A percentile compares a stretch with the other conserved stretches of the same genome.
Evolutionary conservation across 1,140 invertebrate species (phyloP).

Genomic region (Trachymyrmex cornetzi): DNA sequence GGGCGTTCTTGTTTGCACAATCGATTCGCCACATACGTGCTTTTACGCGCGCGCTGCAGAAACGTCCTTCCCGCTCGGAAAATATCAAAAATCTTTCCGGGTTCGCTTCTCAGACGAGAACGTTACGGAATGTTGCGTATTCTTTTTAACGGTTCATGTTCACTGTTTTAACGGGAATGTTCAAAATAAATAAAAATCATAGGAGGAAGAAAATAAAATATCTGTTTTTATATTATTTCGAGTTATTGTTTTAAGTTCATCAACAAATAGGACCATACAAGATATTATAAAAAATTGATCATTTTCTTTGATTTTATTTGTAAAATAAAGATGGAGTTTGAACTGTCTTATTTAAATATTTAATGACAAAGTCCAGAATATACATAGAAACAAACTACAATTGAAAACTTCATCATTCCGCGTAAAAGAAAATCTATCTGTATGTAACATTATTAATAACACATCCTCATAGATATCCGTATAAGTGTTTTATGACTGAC

Average conservation of each 20-base stretch:
- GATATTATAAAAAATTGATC: background rate
- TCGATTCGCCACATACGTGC: constrained; percentile 77
- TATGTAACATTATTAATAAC: background rate
- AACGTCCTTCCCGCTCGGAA: constrained; percentile 51
- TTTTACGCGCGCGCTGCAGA: constrained; percentile 73
- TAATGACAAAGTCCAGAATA: background rate
- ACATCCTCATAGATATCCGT: background rate
- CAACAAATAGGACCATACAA: background rate
- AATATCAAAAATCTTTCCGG: constrained; percentile 66
- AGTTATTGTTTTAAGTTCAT: background rate
- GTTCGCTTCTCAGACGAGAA: constrained; percentile 22
- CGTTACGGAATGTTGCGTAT: background rate
- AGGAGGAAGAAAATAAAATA: background rate
- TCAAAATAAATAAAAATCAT: background rate
- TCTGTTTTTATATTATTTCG: background rate
- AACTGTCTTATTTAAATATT: background rate
- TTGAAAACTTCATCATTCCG: background rate
- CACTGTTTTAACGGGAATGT: constrained; percentile 4
- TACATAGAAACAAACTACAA: background rate
- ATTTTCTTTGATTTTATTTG: background rate
- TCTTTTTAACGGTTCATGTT: constrained; percentile 12
- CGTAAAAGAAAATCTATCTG: background rate
- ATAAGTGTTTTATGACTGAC: background rate
- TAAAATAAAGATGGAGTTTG: background rate
- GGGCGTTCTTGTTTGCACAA: constrained; percentile 78